Base-by-base conservation (phyloP, 2,797 vertebrate species). In the Acrocephalus scirpaceus region DNA sequence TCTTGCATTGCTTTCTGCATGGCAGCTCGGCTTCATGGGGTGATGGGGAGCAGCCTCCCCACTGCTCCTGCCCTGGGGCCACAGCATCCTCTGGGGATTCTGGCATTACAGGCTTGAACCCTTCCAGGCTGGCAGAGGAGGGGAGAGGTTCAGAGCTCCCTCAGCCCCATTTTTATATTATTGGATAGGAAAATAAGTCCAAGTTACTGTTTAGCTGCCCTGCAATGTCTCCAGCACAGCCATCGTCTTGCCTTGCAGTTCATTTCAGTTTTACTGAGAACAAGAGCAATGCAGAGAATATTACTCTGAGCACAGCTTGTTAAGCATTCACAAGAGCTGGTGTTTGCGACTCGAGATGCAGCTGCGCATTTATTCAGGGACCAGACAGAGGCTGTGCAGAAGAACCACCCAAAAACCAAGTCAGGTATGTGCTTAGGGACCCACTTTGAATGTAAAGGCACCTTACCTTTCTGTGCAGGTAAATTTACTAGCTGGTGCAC, bases 1-100 rank as follows among this genome's bases (percentile, higher is more conserved):
- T 93, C 91, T 96, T 96, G 91, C 95, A 96, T 95, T 22, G 8
- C 71, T 79, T 93, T 91, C 80, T 79, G 83, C 73, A 61, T 27
- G 18, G 76, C 86, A 80, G 70, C 80, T 92, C 0, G 0, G 51
- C 77, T 95, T 88, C 56, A 51, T 1, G 3, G 81, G 91, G 88
- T 70, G 74, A 76, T 76, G 80, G 71, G 86, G 77, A 93, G 48
- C 70, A 92, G 56, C 70, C 34, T 92, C 73, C 73, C 45, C 0
- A 0, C 83, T 57, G 70, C 70, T 88, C 38, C 73, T 73, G 62
- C 76, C 88, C 77, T 72, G 48, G 14, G 57, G 53, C 77, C 3
- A 2, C 47, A 42, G 73, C 29, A 32, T 50, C 34, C 79, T 72
- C 48, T 18, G 2, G 61, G 65, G n/a, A 74, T 40, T 32, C 56